Evolutionary conservation across 2,113 vertebrate species (phyloP).

Genomic region (Trachemys scripta): DNA sequence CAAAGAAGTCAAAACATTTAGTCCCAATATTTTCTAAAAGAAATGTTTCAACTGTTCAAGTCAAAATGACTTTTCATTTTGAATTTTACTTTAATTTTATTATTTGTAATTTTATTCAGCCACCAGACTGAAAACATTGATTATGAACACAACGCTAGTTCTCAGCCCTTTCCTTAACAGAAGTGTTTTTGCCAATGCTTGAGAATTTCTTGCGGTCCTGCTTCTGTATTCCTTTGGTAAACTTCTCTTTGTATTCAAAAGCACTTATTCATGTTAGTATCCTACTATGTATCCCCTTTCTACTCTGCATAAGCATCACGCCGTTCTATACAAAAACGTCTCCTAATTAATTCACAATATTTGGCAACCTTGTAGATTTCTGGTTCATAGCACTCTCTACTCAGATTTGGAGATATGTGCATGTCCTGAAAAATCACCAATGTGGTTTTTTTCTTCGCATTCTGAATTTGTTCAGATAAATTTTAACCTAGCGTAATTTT

Average conservation of each 20-base stretch:
- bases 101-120: neutral
- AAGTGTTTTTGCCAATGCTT: neutral
- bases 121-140: neutral
- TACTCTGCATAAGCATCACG: neutral
- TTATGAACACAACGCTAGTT: neutral
- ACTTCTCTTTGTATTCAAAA: neutral
- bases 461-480: neutral
- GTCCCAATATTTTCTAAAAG: neutral
- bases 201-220: neutral
- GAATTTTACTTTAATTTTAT: neutral
- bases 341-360: neutral
- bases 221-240: neutral
- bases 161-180: neutral
- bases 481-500: neutral
- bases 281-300: neutral
- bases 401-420: neutral
- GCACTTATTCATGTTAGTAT: neutral
- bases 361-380: neutral
- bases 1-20: neutral
- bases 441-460: neutral
- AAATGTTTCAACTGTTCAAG: neutral
- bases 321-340: neutral
- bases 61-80: neutral
- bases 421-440: neutral
- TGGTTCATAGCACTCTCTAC: neutral